Base-by-base conservation (phyloP, 2,888 invertebrate genomes). In the Polymixis lichenea region DNA sequence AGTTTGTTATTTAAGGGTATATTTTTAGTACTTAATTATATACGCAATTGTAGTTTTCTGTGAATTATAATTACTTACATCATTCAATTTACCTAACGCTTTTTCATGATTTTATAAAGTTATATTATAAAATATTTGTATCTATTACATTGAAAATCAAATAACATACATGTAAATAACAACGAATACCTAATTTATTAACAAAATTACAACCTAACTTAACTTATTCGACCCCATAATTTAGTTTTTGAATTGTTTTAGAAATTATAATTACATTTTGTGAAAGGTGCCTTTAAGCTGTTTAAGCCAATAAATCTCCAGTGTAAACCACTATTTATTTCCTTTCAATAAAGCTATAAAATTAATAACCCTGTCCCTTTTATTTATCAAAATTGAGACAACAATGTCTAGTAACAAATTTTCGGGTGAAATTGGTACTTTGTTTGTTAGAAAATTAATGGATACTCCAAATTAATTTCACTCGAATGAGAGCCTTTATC, bases 391-490 rank as follows among this genome's bases (percentile, higher is more conserved):
- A 86, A 82, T 86, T 86, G 74, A 84, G 84, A 82, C 71, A 82
- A 87, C 87, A 79, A 82, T 85, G 75, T 82, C 82, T 81, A 83
- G 84, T 87, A 86, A 88, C 80, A 81, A 87, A 90, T 90, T 91
- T 89, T 84, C 78, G 85, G 83, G 78, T 82, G 80, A 89, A 90
- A 92, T 90, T 89, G 90, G 87, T 89, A 90, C 87, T 91, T 90
- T 89, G 85, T 91, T 90, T 89, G 84, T 83, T 76, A 75, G 86
- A 89, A 90, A 92, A 93, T 93, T 92, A 91, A 93, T 92, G 90
- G 89, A 87, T 89, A 89, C 88, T 88, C 86, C 83, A 90, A 89
- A 92, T 92, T 93, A 93, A 93, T 93, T 91, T 89, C 89, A 88
- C 87, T 82, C 80, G 82, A 86, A 87, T 84, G 77, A 78, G 72